Evolutionary conservation across 1,140 invertebrate species (phyloP).

Genomic region (Pogonus chalceus): DNA sequence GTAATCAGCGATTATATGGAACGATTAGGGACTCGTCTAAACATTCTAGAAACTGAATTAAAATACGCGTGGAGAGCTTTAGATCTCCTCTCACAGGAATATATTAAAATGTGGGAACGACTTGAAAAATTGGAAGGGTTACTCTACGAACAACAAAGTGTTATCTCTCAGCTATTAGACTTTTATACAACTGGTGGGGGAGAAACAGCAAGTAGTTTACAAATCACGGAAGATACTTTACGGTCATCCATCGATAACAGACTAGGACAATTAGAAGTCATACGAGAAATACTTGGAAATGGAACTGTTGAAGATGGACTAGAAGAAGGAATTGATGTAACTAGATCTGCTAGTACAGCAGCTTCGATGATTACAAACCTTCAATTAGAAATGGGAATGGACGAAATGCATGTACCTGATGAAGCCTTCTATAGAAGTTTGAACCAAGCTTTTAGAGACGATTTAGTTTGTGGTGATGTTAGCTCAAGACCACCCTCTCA

Average conservation of each 20-base stretch:
- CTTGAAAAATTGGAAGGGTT: slow-evolving; percentile 84
- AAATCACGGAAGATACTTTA: slow-evolving; percentile 13
- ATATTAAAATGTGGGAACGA: slow-evolving; percentile 88
- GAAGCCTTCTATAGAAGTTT: slow-evolving; percentile 82
- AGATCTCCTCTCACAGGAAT: slow-evolving; percentile 82
- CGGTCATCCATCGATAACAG: slow-evolving; percentile 23
- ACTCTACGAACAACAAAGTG: slow-evolving; percentile 79
- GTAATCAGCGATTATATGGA: slow-evolving; percentile 83
- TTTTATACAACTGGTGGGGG: slow-evolving; percentile 47
- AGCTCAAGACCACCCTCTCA: slow-evolving; percentile 51
- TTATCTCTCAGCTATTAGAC: slow-evolving; percentile 80
- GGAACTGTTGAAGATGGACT: slow-evolving; percentile 48
- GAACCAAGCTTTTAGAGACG: slow-evolving; percentile 77
- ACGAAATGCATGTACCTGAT: slow-evolving; percentile 52
- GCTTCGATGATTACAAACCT: slow-evolving; percentile 39
- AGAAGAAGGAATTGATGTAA: slow-evolving; percentile 47
- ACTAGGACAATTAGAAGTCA: slow-evolving; percentile 44
- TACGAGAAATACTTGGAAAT: slow-evolving; percentile 48
- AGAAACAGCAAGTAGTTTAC: slow-evolving; percentile 20
- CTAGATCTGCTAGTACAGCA: slow-evolving; percentile 26
- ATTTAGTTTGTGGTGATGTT: slow-evolving; percentile 53
- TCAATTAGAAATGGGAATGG: slow-evolving; percentile 38
- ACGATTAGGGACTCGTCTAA: slow-evolving; percentile 70
- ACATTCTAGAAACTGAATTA: slow-evolving; percentile 78
- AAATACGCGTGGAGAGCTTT: slow-evolving; percentile 86